Percentiles rank a stretch among this genome's conserved stretches.
phyloP scores from a whole-genome alignment of 2,113 vertebrate species.

The Rhinogobius similis region DNA sequence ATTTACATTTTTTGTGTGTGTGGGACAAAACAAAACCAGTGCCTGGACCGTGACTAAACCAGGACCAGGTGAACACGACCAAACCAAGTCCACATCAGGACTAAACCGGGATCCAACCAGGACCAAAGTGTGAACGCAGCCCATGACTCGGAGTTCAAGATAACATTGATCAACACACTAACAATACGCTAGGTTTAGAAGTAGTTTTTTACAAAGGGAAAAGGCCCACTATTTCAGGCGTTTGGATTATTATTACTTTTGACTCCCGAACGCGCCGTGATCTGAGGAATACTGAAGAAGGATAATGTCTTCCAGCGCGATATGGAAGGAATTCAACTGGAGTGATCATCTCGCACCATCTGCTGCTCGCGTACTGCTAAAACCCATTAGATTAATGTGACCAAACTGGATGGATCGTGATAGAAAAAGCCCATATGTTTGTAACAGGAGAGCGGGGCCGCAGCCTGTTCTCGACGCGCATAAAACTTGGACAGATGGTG shows the following conservation, averaged over 20 bases:
- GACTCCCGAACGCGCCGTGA: slow-evolving; percentile 20
- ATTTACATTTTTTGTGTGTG: too few species aligned
- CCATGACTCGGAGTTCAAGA: slow-evolving; percentile 47
- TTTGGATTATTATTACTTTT: slow-evolving; percentile 37
- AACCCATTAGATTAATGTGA: slow-evolving; percentile 55
- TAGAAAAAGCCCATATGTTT: slow-evolving; percentile 56
- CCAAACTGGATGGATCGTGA: slow-evolving; percentile 48
- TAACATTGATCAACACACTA: slow-evolving; percentile 72
- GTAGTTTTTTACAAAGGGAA: slow-evolving; percentile 61
- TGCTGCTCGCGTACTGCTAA: slow-evolving; percentile 49
- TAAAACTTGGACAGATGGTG: slow-evolving; percentile 64
- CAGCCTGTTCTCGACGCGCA: slow-evolving; percentile 41
- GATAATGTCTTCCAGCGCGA: slow-evolving; percentile 54
- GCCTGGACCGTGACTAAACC: background rate
- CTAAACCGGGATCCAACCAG: background rate
- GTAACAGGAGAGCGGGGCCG: slow-evolving; percentile 28
- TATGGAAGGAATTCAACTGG: slow-evolving; percentile 47
- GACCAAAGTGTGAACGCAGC: background rate
- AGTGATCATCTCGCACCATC: slow-evolving; percentile 64
- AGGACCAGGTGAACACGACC: background rate
- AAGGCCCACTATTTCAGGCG: slow-evolving; percentile 46
- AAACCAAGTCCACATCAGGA: background rate
- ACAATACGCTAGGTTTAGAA: slow-evolving; percentile 74
- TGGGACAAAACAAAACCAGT: background rate
- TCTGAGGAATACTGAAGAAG: slow-evolving; percentile 45